These are phyloP conservation scores for Esox lucius DNA, from an alignment of 2,797 vertebrate genomes.

Conservation along the genomic window DNA sequence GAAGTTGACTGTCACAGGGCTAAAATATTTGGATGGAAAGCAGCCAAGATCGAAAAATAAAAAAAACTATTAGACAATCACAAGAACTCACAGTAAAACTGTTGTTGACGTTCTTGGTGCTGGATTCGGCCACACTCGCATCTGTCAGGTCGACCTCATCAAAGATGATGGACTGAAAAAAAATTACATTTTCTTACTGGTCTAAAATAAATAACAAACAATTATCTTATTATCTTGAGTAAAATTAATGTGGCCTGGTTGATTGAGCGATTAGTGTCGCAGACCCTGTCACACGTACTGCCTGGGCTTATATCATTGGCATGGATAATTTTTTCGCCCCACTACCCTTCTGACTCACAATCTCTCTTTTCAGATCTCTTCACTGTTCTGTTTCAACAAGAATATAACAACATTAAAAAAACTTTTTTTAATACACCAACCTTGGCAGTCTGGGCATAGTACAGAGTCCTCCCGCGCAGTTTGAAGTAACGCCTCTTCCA, in stretches of 20 bases:
- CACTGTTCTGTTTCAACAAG: not conserved
- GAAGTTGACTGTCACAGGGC: not conserved
- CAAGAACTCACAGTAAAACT: constrained; percentile 91
- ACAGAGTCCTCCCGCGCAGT: constrained; percentile 89
- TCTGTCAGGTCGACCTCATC: constrained; percentile 96
- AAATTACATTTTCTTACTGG: not conserved
- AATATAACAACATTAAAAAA: not conserved
- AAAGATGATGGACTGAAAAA: constrained; percentile 92
- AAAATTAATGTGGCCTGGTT: not conserved
- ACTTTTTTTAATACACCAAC: constrained; percentile 52
- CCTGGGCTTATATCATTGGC: not conserved
- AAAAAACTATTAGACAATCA: not conserved
- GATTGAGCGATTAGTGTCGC: not conserved
- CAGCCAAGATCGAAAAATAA: not conserved
- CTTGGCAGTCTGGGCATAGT: constrained; percentile 97
- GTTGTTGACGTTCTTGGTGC: constrained; percentile 98
- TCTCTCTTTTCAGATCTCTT: not conserved
- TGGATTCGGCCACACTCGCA: constrained; percentile 94
- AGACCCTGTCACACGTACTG: not conserved
- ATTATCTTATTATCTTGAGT: not conserved
- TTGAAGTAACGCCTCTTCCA: constrained; percentile 98
- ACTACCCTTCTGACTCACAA: not conserved
- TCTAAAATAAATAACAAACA: not conserved
- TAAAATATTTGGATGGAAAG: not conserved
- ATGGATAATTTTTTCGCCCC: not conserved